These are phyloP conservation scores for Eulemur rubriventer DNA, from an alignment of 2,797 vertebrate genomes.

Conservation along the genomic window DNA sequence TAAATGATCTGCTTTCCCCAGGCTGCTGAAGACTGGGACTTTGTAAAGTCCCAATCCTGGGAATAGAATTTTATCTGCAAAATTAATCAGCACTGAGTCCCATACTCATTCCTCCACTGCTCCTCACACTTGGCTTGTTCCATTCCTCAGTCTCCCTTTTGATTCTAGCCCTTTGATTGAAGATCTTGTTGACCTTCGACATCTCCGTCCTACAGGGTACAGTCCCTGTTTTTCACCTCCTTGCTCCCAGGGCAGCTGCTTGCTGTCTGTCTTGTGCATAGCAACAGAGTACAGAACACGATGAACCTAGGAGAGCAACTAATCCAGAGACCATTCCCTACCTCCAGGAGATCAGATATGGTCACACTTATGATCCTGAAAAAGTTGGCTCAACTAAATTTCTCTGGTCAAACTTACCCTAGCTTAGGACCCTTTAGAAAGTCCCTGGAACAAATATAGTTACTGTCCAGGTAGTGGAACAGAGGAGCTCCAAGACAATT, in stretches of 20 bases:
- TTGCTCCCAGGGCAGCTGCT: neutral
- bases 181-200: neutral
- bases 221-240: neutral
- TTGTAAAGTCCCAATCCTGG: neutral
- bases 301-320: neutral
- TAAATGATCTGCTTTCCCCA: neutral
- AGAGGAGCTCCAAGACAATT: neutral
- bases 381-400: neutral
- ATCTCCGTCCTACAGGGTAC: neutral
- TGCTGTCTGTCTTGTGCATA: neutral
- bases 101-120: too few species aligned
- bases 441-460: neutral
- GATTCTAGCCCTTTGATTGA: neutral
- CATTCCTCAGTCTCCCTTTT: neutral
- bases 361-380: neutral
- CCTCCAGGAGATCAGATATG: neutral
- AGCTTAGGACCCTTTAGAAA: neutral
- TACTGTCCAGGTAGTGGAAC: too few species aligned
- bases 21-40: neutral
- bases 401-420: neutral
- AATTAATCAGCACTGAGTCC: neutral
- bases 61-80: neutral
- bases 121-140: neutral
- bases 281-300: neutral
- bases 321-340: neutral